These are phyloP conservation scores for Neopelma chrysocephalum DNA, from an alignment of 2,797 vertebrate species.

Conservation along the genomic window DNA sequence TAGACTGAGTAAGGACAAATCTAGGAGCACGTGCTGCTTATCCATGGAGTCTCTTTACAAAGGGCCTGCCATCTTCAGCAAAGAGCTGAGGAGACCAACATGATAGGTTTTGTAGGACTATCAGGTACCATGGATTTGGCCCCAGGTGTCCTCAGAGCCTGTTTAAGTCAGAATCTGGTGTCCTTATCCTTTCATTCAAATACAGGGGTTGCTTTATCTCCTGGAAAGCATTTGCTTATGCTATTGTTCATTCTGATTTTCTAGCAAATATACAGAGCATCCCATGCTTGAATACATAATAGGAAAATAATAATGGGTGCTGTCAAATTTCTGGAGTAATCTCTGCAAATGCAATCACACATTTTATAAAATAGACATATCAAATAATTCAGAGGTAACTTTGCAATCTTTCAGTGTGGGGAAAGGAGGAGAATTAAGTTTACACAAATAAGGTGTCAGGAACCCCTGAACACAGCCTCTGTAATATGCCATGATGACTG, in stretches of 20 bases:
- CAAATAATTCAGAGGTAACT: background rate
- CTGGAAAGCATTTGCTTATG: background rate
- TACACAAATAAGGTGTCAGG: background rate
- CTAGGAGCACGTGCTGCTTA: background rate
- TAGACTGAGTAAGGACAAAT: background rate
- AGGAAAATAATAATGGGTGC: constrained; percentile 22
- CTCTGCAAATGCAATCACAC: background rate
- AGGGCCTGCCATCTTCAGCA: background rate
- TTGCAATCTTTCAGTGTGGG: background rate
- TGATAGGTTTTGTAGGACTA: background rate
- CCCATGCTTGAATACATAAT: background rate
- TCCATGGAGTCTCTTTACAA: background rate
- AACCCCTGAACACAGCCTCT: background rate
- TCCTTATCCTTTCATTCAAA: background rate
- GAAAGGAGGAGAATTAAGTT: background rate
- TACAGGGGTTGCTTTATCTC: background rate
- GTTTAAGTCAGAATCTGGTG: background rate
- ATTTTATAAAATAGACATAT: constrained; percentile 21
- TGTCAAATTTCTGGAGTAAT: constrained; percentile 11
- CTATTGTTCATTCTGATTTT: constrained; percentile 1
- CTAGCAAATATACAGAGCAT: background rate
- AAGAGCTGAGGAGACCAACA: background rate
- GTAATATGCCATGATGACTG: background rate
- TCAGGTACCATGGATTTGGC: background rate
- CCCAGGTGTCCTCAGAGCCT: background rate